Conservation (phyloP, 1,140 invertebrate species). For the Aphelinus certus region DNA sequence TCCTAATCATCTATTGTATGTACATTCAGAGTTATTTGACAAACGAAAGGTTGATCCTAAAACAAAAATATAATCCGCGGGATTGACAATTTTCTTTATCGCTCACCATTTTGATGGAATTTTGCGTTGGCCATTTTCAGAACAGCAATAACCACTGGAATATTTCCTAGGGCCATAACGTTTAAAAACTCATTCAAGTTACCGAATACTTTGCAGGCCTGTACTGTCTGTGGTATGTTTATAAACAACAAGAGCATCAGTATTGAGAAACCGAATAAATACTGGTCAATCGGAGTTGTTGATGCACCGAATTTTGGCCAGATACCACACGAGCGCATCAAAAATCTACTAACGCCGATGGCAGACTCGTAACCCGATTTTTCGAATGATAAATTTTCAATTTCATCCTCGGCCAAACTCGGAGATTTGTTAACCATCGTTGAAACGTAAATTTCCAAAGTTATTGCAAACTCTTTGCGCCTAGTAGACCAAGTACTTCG, state of each 20-base stretch:
- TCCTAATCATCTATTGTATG: too few species aligned
- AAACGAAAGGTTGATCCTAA: too few species aligned
- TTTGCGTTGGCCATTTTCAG: not conserved
- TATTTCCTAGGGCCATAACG: slow-evolving; percentile 13
- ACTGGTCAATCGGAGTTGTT: not conserved
- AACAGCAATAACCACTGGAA: slow-evolving; percentile 17
- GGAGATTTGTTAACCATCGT: too few species aligned
- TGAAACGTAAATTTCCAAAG: too few species aligned
- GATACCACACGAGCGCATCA: slow-evolving; percentile 27
- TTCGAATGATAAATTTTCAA: too few species aligned
- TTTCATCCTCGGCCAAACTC: too few species aligned
- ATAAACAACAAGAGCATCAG: slow-evolving; percentile 15
- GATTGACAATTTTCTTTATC: too few species aligned
- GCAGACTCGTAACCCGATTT: not conserved
- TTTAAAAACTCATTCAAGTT: slow-evolving; percentile 19
- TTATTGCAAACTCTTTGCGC: too few species aligned
- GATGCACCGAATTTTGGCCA: slow-evolving; percentile 16
- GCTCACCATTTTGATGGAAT: slow-evolving; percentile 10
- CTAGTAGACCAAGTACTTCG: too few species aligned
- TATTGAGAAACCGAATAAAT: not conserved
- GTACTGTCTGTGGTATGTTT: slow-evolving; percentile 24
- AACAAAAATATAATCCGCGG: too few species aligned
- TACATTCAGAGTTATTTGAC: too few species aligned
- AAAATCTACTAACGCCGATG: not conserved
- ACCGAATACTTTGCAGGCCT: not conserved